Evolutionary conservation across 2,888 invertebrate genomes (phyloP), one percentile per base, ranked within the genome.

Genomic region (Phorcus lineatus): DNA sequence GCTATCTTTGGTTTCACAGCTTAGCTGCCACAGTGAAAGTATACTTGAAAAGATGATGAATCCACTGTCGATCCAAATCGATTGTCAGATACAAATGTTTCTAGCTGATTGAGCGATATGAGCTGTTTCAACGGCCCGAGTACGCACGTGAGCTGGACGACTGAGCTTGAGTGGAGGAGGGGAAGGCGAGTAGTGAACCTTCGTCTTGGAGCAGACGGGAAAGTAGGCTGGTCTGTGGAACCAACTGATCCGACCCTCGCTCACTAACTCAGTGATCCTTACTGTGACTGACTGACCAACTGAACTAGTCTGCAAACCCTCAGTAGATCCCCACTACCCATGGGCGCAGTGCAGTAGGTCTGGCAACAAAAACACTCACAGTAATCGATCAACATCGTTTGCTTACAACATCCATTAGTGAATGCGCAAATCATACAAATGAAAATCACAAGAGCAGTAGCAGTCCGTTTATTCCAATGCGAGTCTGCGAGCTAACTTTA

Each of bases 31-130:
- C 55, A 79, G 57, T 36, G 57, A 77, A 66, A 36, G 74, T 79
- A 57, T 83, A 80, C 82, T 83, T 86, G 82, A 82, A 85, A 83
- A 84, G 80, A 81, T 84, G 84, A 84, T 85, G 83, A 86, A 84
- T 82, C 84, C 83, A 75, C 80, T 75, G 40, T 77, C 82, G 82
- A 78, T 81, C 82, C 81, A 77, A 81, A 86, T 86, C 85, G 86
- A 85, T 86, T 83, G 84, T 82, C 79, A 84, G 82, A 81, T 83
- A 40, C 77, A 66, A 62, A 66, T 66, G 47, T 24, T 52, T 62
- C 31, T 77, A 22, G 66, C 36, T 66, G 40, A 31, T n/a, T n/a
- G 70, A 24, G 74, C 40, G 19, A 7, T 28, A 17, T 77, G 36
- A 47, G 19, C 22, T 17, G 1, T 53, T 2, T 53, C 53, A 7